Conservation (phyloP, 2,797 vertebrate species). For the Mus minutoides region DNA sequence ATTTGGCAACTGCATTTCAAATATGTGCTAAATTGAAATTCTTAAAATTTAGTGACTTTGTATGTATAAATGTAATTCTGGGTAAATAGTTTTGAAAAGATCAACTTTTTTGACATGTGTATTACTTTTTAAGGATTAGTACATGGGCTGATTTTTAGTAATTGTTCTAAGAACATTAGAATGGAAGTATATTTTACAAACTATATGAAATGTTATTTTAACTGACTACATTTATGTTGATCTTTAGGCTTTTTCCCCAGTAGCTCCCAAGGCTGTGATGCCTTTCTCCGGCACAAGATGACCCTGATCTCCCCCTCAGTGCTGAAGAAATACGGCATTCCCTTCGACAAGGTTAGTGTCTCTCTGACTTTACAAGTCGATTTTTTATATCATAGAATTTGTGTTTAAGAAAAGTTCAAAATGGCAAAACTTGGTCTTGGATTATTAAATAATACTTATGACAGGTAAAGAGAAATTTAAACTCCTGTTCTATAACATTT, state of each 20-base stretch:
- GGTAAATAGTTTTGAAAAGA: slow-evolving; percentile 33
- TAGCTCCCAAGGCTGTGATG: slow-evolving; percentile 96
- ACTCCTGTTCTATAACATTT: slow-evolving; percentile 31
- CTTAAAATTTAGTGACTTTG: slow-evolving; percentile 24
- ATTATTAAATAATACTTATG: background rate
- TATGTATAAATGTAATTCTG: background rate
- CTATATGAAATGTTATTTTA: background rate
- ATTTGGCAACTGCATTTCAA: background rate
- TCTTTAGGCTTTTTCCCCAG: slow-evolving; percentile 96
- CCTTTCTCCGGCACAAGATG: slow-evolving; percentile 99
- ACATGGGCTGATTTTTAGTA: background rate
- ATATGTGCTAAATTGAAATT: slow-evolving; percentile 23
- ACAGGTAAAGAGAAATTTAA: slow-evolving; percentile 35
- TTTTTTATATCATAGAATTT: slow-evolving; percentile 11
- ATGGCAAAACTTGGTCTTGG: background rate
- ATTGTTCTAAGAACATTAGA: background rate
- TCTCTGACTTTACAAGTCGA: slow-evolving; percentile 43
- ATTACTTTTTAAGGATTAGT: slow-evolving; percentile 47
- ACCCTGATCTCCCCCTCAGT: slow-evolving; percentile 97
- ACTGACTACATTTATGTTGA: slow-evolving; percentile 71
- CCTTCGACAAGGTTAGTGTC: slow-evolving; percentile 95
- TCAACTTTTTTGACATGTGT: slow-evolving; percentile 17
- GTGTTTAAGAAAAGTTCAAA: slow-evolving; percentile 12
- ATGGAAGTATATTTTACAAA: background rate
- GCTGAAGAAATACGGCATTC: slow-evolving; percentile 97